A percentile compares a stretch with the other conserved stretches of the same genome.
These are phyloP conservation scores for Agrotis segetum DNA, from an alignment of 2,888 invertebrate species.

Conservation along the genomic window DNA sequence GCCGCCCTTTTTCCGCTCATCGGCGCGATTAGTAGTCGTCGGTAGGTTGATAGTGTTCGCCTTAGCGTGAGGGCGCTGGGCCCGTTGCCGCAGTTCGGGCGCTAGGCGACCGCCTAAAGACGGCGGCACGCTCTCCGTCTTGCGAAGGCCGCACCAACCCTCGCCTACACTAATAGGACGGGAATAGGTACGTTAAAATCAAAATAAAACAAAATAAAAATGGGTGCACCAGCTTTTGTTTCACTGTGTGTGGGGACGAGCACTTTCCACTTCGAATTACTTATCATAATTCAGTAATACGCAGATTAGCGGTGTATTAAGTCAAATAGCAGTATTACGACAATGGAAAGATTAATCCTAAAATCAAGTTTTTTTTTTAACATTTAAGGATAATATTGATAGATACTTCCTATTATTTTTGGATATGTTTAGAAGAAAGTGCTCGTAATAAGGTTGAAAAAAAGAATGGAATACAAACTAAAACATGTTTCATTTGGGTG, in stretches of 20 bases:
- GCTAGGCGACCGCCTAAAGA: constrained; percentile 80
- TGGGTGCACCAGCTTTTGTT: constrained; percentile 76
- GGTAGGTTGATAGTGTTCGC: constrained; percentile 92
- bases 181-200: constrained; percentile 77
- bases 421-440: constrained; percentile 53
- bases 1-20: constrained; percentile 79
- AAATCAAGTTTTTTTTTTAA: background rate
- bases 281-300: background rate
- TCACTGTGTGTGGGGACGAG: constrained; percentile 22
- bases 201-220: constrained; percentile 76
- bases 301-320: background rate
- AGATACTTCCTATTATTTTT: background rate
- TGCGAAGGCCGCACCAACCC: constrained; percentile 85
- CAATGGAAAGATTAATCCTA: too few species aligned
- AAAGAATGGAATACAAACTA: constrained; percentile 5
- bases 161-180: constrained; percentile 82
- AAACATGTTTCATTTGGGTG: background rate
- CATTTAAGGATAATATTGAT: background rate
- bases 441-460: constrained; percentile 26
- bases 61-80: constrained; percentile 86
- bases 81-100: constrained; percentile 80
- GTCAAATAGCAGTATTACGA: background rate
- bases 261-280: constrained; percentile 47
- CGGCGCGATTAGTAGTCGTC: constrained; percentile 79
- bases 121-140: constrained; percentile 86